Percentiles rank a stretch among this genome's conserved stretches.
Conservation (phyloP, 1,140 invertebrate genomes). For the Halotydeus destructor region DNA sequence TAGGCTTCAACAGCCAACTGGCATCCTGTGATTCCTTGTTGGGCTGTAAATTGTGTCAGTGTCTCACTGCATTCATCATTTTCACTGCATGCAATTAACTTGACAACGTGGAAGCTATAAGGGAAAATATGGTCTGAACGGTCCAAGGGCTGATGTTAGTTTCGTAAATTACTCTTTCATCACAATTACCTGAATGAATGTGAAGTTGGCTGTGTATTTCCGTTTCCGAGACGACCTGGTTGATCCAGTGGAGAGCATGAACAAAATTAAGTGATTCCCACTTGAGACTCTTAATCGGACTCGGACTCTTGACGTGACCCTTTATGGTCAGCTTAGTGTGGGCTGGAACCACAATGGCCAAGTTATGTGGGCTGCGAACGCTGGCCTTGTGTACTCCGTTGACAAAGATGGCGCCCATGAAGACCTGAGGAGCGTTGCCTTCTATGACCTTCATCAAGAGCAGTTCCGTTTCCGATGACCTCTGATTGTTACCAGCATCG, state of each 20-base stretch:
- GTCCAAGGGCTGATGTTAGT: neutral
- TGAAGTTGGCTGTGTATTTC: constrained; percentile 9
- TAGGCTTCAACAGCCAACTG: constrained; percentile 12
- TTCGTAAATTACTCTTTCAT: neutral
- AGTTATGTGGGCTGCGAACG: constrained; percentile 8
- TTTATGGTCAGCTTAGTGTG: constrained; percentile 6
- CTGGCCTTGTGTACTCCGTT: constrained; percentile 8
- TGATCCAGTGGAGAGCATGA: constrained; percentile 9
- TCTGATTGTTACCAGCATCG: constrained; percentile 14
- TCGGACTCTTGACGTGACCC: neutral
- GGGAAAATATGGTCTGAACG: constrained; percentile 11
- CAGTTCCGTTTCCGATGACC: constrained; percentile 11
- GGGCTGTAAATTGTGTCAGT: constrained; percentile 14
- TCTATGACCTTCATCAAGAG: constrained; percentile 12
- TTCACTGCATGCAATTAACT: constrained; percentile 14
- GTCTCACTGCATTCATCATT: constrained; percentile 13
- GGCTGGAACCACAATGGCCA: constrained; percentile 9
- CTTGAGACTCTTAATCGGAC: neutral
- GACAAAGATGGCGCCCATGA: constrained; percentile 10
- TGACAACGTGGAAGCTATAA: constrained; percentile 16
- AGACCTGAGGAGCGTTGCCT: constrained; percentile 15
- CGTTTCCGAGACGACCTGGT: neutral
- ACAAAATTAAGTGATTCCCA: constrained; percentile 11
- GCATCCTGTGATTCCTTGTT: constrained; percentile 15
- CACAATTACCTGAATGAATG: constrained; percentile 8